Evolutionary conservation across 1,140 invertebrate species (phyloP).

Genomic region (Stegodyphus mimosarum): DNA sequence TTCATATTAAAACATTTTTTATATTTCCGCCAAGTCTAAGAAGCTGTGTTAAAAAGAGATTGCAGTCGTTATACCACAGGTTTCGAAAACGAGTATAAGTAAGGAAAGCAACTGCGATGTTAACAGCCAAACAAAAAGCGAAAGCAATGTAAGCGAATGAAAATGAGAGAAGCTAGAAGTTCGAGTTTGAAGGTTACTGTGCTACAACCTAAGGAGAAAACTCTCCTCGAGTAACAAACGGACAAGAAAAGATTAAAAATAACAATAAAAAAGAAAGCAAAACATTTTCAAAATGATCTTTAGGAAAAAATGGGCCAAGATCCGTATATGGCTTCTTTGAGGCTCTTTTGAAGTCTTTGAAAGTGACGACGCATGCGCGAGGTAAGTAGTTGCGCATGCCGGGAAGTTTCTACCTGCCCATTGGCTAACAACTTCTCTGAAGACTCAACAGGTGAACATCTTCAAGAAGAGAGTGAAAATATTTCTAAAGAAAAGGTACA

Average conservation of each 20-base stretch:
- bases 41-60: too few species aligned
- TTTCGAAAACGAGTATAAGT: too few species aligned
- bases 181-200: slow-evolving; percentile 41
- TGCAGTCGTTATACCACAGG: too few species aligned
- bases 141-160: background rate
- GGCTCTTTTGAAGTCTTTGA: background rate
- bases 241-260: background rate
- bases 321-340: slow-evolving; percentile 47
- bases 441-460: too few species aligned
- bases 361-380: slow-evolving; percentile 9
- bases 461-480: too few species aligned
- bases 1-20: too few species aligned
- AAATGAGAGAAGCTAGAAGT: background rate
- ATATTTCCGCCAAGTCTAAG: too few species aligned
- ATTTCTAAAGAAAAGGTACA: too few species aligned
- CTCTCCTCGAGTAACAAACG: background rate
- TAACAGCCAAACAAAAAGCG: background rate
- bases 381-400: slow-evolving; percentile 22
- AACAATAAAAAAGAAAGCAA: background rate
- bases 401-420: slow-evolving; percentile 18
- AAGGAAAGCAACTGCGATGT: too few species aligned
- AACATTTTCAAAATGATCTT: background rate
- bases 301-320: slow-evolving; percentile 41
- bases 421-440: too few species aligned
- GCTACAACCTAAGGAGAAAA: background rate